Evolutionary conservation across 1,140 invertebrate genomes (phyloP).

Genomic region (Temnothorax longispinosus): DNA sequence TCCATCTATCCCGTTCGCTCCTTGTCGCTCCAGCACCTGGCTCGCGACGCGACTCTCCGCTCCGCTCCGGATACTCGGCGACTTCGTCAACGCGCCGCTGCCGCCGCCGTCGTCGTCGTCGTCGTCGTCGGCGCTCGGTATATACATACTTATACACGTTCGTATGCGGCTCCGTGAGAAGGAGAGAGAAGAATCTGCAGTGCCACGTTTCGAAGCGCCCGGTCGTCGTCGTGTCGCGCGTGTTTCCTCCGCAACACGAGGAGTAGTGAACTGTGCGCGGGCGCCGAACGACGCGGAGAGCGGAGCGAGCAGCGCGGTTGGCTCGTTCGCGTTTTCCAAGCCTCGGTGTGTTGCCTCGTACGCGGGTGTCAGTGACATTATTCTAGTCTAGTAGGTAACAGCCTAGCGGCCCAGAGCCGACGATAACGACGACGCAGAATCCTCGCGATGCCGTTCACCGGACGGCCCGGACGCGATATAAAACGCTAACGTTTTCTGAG

Average conservation of each 20-base stretch:
- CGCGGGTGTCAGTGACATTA: slow-evolving; percentile 59
- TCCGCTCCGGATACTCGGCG: slow-evolving; percentile 67
- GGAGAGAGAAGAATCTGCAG: slow-evolving; percentile 61
- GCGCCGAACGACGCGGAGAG: slow-evolving; percentile 24
- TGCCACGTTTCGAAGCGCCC: slow-evolving; percentile 67
- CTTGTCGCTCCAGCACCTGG: slow-evolving; percentile 55
- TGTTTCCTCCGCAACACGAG: slow-evolving; percentile 45
- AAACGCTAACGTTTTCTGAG: neutral
- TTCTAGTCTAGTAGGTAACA: slow-evolving; percentile 56
- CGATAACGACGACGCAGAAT: slow-evolving; percentile 12
- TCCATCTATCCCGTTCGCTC: slow-evolving; percentile 51
- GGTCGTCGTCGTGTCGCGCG: slow-evolving; percentile 57
- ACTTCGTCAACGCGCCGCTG: slow-evolving; percentile 62
- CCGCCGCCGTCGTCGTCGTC: neutral
- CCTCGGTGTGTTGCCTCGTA: slow-evolving; percentile 18
- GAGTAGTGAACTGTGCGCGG: slow-evolving; percentile 52
- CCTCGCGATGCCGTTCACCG: slow-evolving; percentile 13
- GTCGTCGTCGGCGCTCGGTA: neutral
- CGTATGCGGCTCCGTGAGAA: neutral
- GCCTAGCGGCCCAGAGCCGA: neutral
- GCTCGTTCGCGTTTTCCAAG: slow-evolving; percentile 28
- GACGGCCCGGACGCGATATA: neutral
- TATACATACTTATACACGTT: neutral
- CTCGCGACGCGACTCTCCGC: slow-evolving; percentile 53
- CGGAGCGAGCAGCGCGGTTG: neutral